Evolutionary conservation across 2,113 vertebrate species (phyloP), one percentile per base, ranked within the genome.

Genomic region (Elephantulus edwardii): DNA sequence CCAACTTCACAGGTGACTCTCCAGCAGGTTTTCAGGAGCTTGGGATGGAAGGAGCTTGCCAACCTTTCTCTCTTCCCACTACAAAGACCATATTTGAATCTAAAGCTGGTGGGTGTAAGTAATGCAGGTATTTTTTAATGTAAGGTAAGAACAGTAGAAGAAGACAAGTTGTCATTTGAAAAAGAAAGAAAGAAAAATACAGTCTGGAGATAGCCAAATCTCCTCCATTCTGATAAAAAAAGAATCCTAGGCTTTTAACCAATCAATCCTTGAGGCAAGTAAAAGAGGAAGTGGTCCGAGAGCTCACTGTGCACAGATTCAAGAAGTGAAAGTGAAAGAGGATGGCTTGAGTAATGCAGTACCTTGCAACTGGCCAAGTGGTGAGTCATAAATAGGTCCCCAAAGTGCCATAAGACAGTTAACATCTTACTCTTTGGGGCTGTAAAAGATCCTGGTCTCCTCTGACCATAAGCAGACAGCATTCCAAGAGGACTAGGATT

Each of bases 321-420:
- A 79, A 92, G 84, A 93, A 80, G 76, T 78, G 26, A 76, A 82
- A 88, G 35, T 77, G 30, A 94, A 85, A 92, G 72, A 44, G 17
- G 33, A 89, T 84, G 72, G 22, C 50, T 83, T 93, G 44, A 50
- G 4, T 71, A 24, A 83, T 16, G 24, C 44, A 76, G 14, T 90
- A 33, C 44, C 81, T 86, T 72, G 60, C 42, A 54, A 48, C 1
- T 10, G 50, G 58, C 70, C 80, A 50, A 24, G 46, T 22, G 42
- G 3, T 1, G 1, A 38, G 30, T 40, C 35, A 54, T 13, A 12
- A 52, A 35, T 40, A 22, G 66, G 33, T 9, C 50, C 52, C 17
- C 56, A 8, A 6, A 56, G 3, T 75, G 24, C n/a, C 56, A 58
- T 9, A 30, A 76, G 19, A 64, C 26, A 33, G 38, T 46, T 33